These are phyloP conservation scores for Diacarnus erythraeanus DNA, from an alignment of 37 sponge, comb jelly and placozoan genomes.

Conservation along the genomic window DNA sequence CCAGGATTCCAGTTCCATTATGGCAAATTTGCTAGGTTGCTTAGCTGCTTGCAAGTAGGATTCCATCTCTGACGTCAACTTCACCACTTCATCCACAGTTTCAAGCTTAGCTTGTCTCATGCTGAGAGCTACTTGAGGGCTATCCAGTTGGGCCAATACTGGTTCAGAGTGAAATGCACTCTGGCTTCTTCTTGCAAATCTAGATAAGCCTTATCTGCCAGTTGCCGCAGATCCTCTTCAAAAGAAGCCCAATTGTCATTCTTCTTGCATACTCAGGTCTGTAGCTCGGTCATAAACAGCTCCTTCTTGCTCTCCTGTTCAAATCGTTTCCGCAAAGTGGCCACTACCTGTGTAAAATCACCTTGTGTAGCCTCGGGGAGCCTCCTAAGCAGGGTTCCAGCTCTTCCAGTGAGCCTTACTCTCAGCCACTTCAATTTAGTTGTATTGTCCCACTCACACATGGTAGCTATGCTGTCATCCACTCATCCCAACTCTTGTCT, in stretches of 20 bases:
- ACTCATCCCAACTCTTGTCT: conserved; percentile 29
- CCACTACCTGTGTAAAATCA: no score
- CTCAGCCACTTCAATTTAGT: no score
- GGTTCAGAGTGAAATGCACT: conserved; percentile 25
- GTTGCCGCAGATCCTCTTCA: conserved; percentile 14
- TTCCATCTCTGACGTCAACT: conserved; percentile 50
- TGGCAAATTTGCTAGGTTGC: no score
- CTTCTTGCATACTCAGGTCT: conserved; percentile 22
- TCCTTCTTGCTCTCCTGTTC: conserved; percentile 33
- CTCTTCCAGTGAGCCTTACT: no score
- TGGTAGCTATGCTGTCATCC: no score
- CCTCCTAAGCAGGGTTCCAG: neutral
- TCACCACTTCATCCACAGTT: no score
- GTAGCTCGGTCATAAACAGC: conserved; percentile 33
- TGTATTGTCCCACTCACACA: no score
- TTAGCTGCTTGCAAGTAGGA: no score
- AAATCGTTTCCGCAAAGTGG: conserved; percentile 12
- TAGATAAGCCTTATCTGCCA: no score
- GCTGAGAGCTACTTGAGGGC: conserved; percentile 33
- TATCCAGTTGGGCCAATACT: conserved; percentile 19
- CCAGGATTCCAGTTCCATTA: no score
- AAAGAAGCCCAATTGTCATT: conserved; percentile 24
- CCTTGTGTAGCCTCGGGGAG: conserved; percentile 21
- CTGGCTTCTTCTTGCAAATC: no score
- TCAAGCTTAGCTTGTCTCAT: conserved; percentile 39